Base-by-base conservation (phyloP, 2,888 invertebrate species). In the Cenopis cana region DNA sequence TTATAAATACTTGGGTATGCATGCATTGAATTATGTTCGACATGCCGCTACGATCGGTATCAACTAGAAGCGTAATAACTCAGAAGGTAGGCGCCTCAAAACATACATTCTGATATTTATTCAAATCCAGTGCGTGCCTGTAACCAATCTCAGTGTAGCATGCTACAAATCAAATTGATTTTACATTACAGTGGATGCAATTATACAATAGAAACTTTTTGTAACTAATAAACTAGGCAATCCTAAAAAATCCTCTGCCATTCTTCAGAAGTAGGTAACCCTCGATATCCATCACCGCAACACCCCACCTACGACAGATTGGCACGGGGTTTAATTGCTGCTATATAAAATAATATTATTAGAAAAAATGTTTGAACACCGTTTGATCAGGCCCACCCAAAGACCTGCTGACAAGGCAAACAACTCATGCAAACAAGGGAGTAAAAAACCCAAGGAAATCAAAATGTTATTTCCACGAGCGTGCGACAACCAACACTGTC, bases 321-420 rank as follows among this genome's bases (percentile, higher is more conserved):
- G 81, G 78, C 80, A 78, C 72, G 72, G 64, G 70, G 68, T 76
- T 78, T 82, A 81, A 82, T 82, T 81, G 80, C 76, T 75, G 74
- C 74, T 77, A 73, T 72, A 79, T 79, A 81, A 81, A 79, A 81
- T 81, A 81, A 77, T 80, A 77, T 82, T 82, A 80, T 80, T 77
- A 77, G 74, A 78, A 75, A 77, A 77, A 80, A 79, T 83, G 81
- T 82, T 84, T 80, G 77, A 74, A 60, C 68, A 81, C 68, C 81
- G 82, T 83, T 86, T 86, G 87, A 84, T 85, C 84, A 82, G 84
- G 76, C 85, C 83, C 86, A 79, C 86, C 86, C 84, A 81, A 74
- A 78, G 76, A 78, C 78, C 65, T 61, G 68, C 68, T 76, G 79
- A 79, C 82, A 76, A 80, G 78, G 73, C 78, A 76, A 76, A 75